A percentile compares a stretch with the other conserved stretches of the same genome.
These are phyloP conservation scores for Zaprionus obscuricornis DNA, from an alignment of 2,888 invertebrate species.

Conservation along the genomic window DNA sequence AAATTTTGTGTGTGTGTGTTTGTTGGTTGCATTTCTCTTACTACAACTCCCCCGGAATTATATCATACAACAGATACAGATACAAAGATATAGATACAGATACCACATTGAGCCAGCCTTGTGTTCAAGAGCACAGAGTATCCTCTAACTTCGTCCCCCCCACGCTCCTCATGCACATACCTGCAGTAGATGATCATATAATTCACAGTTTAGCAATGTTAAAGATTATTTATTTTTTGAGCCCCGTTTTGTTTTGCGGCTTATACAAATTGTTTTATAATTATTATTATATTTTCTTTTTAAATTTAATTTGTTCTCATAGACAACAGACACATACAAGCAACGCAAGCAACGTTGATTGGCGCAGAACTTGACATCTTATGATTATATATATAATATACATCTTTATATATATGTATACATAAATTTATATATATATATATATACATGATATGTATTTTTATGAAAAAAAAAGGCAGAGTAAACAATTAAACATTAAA, in stretches of 20 bases:
- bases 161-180: too few relatives aligned
- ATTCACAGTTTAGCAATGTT: conserved; percentile 7
- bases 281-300: conserved; percentile 16
- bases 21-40: conserved; percentile 12
- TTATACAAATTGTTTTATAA: conserved; percentile 49
- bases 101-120: conserved; percentile 53
- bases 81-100: too few relatives aligned
- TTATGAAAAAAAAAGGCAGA: conserved; percentile 60
- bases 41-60: not conserved
- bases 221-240: conserved; percentile 22
- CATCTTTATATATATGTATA: conserved; percentile 45
- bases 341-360: conserved; percentile 47
- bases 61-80: conserved; percentile 37
- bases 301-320: too few relatives aligned
- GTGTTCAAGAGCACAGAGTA: conserved; percentile 60
- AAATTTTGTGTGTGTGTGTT: too few relatives aligned
- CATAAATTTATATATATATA: conserved; percentile 38
- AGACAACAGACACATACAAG: conserved; percentile 27
- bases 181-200: too few relatives aligned
- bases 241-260: conserved; percentile 48
- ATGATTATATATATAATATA: conserved; percentile 71
- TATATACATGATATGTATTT: conserved; percentile 66
- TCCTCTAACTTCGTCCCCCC: too few relatives aligned
- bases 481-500: conserved; percentile 53
- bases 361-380: conserved; percentile 70